These are phyloP conservation scores for Stegana nigrithorax DNA, from an alignment of 2,888 invertebrate genomes.

Conservation along the genomic window DNA sequence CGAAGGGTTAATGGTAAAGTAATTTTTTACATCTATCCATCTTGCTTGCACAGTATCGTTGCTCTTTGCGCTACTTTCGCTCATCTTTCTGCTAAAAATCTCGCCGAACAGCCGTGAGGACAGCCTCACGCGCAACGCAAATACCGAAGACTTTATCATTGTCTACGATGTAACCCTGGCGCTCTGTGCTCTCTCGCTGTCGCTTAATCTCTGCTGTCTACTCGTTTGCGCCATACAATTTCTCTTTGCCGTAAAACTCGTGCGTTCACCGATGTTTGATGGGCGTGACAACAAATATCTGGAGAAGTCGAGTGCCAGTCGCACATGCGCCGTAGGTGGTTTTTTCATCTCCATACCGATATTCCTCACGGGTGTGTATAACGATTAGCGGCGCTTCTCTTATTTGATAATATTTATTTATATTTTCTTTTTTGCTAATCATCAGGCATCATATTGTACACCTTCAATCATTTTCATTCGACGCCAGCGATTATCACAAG, in stretches of 20 bases:
- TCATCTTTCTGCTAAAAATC: conserved; percentile 87
- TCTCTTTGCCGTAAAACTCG: conserved; percentile 91
- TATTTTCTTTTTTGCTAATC: not conserved
- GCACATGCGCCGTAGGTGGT: conserved; percentile 91
- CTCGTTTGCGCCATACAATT: conserved; percentile 95
- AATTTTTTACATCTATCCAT: conserved; percentile 3
- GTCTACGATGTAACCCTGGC: conserved; percentile 93
- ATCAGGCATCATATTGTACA: conserved; percentile 90
- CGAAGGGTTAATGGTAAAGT: not conserved
- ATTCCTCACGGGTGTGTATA: conserved; percentile 83
- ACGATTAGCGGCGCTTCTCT: no score
- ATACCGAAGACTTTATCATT: conserved; percentile 83
- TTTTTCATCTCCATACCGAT: conserved; percentile 96
- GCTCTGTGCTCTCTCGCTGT: conserved; percentile 87
- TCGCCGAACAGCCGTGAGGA: conserved; percentile 73
- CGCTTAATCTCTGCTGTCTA: conserved; percentile 89
- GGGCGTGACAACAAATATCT: conserved; percentile 88
- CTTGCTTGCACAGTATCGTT: conserved; percentile 74
- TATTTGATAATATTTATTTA: not conserved
- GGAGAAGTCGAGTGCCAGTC: conserved; percentile 89
- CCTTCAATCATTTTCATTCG: conserved; percentile 91
- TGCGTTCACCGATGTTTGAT: conserved; percentile 85
- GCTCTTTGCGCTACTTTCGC: conserved; percentile 82
- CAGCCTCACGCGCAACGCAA: conserved; percentile 69
- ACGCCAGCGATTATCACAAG: conserved; percentile 92